Evolutionary conservation across 53 echinoderm and acorn worm genomes (phyloP), one percentile per base, ranked within the genome.

Genomic region (Temnopleurus reevesii): DNA sequence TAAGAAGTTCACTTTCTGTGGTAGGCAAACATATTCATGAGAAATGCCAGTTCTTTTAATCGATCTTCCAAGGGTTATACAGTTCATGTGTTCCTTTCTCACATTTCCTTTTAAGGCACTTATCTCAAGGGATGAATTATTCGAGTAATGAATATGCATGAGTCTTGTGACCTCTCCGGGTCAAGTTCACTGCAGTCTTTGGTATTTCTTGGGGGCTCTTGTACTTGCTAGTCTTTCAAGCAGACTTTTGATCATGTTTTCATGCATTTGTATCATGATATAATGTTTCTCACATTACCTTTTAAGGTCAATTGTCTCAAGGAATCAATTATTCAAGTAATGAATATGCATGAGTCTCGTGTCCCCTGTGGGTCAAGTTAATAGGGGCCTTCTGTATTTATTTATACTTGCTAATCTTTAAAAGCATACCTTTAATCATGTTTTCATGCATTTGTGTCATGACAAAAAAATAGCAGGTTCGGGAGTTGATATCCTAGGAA

Each of bases 311-410:
- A 8, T 71, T 43, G 71, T 21, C 71, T 21, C 36, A n/a, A 41
- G 71, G 71, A 12, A 63, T 8, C 4, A 36, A 71, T 21, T 71
- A 41, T 71, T n/a, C 36, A 71, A 21, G n/a, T 38, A 21, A n/a
- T 71, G 43, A 71, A 71, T 71, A 71, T 71, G 36, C 71, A 71
- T 71, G 43, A 38, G n/a, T 43, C 41, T 9, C 12, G 41, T 71
- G 71, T 38, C 71, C 71, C 49, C n/a, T 21, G n/a, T 36, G 10
- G 71, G 71, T 71, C 71, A 71, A 71, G 71, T 71, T 41, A n/a
- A 71, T 66, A 41, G 4, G 71, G 41, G 71, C 41, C 71, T 41
- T 30, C 34, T 31, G 64, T 34, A 64, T 64, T 65, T 71, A n/a
- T n/a, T 58, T n/a, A n/a, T n/a, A 5, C 10, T 4, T 1, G 8